Conservation (phyloP, 2,888 invertebrate genomes). For the Drosophila fulvimacula region DNA sequence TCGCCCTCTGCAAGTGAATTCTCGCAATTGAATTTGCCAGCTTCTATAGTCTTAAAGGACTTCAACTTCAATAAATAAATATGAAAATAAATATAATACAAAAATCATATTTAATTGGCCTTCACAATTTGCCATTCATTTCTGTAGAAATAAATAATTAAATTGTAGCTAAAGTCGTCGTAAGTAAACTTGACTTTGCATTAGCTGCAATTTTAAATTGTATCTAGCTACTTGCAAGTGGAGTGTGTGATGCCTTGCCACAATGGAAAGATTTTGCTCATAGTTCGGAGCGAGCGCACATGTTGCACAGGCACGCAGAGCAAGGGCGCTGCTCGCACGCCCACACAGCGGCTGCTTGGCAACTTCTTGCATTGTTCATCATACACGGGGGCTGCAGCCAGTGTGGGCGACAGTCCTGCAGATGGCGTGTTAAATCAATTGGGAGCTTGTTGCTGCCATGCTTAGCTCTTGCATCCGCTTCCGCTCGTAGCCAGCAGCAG, state of each 20-base stretch:
- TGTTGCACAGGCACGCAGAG: constrained; percentile 66
- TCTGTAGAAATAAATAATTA: neutral
- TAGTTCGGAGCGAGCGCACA: constrained; percentile 60
- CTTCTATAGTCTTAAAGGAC: neutral
- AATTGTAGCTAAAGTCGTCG: neutral
- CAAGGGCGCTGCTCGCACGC: constrained; percentile 11
- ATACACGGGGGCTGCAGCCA: constrained; percentile 12
- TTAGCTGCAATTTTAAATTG: constrained; percentile 8
- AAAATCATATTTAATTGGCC: too few relatives aligned
- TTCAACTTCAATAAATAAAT: too few relatives aligned
- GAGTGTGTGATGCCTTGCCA: constrained; percentile 37
- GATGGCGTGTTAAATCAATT: constrained; percentile 77
- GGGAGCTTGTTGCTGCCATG: constrained; percentile 76
- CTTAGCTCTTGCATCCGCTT: constrained; percentile 68
- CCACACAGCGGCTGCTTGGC: constrained; percentile 18
- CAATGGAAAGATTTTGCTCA: constrained; percentile 61
- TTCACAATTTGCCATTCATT: neutral
- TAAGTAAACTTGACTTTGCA: neutral
- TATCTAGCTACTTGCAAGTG: constrained; percentile 7
- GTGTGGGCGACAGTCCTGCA: constrained; percentile 33
- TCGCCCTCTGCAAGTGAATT: neutral
- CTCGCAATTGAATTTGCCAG: neutral
- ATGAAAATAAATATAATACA: too few relatives aligned
- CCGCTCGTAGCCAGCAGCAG: constrained; percentile 26
- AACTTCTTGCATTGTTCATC: constrained; percentile 56